Conservation (phyloP, 1,140 invertebrate species). For the Parasteatoda tepidariorum region DNA sequence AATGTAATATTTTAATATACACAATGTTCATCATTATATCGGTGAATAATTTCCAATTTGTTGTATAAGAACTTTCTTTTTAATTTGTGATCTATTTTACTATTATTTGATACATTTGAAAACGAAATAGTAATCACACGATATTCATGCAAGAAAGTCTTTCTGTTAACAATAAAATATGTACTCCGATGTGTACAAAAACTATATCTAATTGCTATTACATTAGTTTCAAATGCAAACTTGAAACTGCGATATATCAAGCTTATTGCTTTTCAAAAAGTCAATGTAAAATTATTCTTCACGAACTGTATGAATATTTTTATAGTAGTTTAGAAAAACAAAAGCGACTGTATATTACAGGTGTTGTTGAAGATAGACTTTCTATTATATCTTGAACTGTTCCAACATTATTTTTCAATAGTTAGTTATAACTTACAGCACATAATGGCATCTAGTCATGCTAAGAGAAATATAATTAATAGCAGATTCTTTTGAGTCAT, state of each 20-base stretch:
- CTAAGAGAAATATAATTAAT: constrained; percentile 10
- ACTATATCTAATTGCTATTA: no score
- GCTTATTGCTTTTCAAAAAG: constrained; percentile 32
- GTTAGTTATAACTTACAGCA: constrained; percentile 43
- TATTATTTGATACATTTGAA: no score
- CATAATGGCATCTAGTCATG: constrained; percentile 52
- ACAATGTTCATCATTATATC: no score
- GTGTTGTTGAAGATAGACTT: constrained; percentile 23
- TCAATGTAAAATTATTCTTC: constrained; percentile 53
- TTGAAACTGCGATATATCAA: constrained; percentile 43
- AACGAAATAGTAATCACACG: no score
- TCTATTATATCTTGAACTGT: constrained; percentile 28
- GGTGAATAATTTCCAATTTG: no score
- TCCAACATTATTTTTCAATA: constrained; percentile 48
- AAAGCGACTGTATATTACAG: constrained; percentile 31
- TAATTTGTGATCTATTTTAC: no score
- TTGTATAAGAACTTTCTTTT: no score
- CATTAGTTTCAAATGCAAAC: constrained; percentile 14
- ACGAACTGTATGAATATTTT: constrained; percentile 57
- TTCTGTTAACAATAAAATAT: no score
- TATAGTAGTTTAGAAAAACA: constrained; percentile 47
- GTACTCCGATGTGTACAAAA: no score
- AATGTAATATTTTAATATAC: no score
- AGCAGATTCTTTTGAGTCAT: constrained; percentile 17
- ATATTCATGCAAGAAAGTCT: no score